phyloP scores from a whole-genome alignment of 2,888 invertebrate species.

The Cosmorhoe ocellata region DNA sequence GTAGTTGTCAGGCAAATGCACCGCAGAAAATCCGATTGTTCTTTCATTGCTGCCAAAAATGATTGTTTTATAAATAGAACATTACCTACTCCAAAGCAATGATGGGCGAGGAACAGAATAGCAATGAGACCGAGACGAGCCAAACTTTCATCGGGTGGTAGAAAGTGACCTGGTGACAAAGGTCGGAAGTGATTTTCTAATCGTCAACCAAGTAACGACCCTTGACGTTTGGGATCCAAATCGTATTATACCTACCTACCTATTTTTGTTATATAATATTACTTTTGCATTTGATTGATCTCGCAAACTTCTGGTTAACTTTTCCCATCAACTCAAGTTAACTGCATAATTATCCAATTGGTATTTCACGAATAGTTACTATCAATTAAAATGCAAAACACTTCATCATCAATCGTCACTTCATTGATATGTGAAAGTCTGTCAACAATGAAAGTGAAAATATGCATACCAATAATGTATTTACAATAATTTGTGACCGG shows the following conservation, averaged over 20 bases:
- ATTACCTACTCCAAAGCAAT: conserved; percentile 13
- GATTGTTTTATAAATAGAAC: conserved; percentile 6
- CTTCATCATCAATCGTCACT: conserved; percentile 7
- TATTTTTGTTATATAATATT: not conserved
- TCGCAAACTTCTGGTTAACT: not conserved
- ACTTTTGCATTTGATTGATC: not conserved
- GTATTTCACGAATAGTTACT: too few relatives aligned
- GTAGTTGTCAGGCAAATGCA: too few relatives aligned
- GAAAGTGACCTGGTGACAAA: conserved; percentile 76
- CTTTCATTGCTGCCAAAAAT: not conserved
- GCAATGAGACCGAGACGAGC: conserved; percentile 60
- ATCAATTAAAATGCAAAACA: conserved; percentile 7
- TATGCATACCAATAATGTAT: conserved; percentile 20
- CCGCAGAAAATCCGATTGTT: too few relatives aligned
- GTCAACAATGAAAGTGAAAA: conserved; percentile 28
- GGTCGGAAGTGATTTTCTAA: conserved; percentile 75
- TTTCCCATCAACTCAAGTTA: not conserved
- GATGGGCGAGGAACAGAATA: conserved; percentile 17
- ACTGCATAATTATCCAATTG: not conserved
- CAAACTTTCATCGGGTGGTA: conserved; percentile 46
- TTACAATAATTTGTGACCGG: conserved; percentile 25
- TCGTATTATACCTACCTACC: too few relatives aligned
- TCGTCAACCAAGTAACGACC: conserved; percentile 58
- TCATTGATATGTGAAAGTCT: conserved; percentile 23
- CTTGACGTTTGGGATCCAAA: conserved; percentile 50